Base-by-base conservation (phyloP, 2,113 vertebrate genomes). In the Hemiprocne comata region DNA sequence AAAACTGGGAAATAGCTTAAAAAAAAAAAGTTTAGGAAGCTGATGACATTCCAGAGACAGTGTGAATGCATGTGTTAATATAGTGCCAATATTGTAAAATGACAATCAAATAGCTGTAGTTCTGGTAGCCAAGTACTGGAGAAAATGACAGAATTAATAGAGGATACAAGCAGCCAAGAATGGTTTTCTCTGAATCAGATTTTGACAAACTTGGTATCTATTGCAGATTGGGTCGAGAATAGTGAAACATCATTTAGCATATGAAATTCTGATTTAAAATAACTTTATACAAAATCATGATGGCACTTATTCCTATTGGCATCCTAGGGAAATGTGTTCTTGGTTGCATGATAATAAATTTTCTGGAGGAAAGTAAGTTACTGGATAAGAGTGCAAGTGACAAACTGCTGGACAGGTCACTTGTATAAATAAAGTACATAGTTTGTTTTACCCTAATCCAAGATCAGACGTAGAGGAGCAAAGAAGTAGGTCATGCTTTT, bases 241-340 rank as follows among this genome's bases (percentile, higher is more conserved):
- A 36, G 38, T 55, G 65, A 81, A 81, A 72, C n/a, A 60, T 58
- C 25, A 58, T 48, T 89, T 87, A 81, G 80, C 69, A 24, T 78
- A 53, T 31, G 46, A 86, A 70, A 90, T 90, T 84, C 65, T 84
- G 29, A 57, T 84, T 78, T 75, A 94, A 90, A 92, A 89, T 74
- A 88, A 42, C n/a, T 31, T 60, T 74, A 74, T 28, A 71, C 29
- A 84, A 78, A 94, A 81, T 89, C 84, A 89, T 55, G 87, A 77
- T 81, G 80, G 86, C 86, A 89, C 58, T 38, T 87, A n/a, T 55
- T 86, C 38, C 91, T 89, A 6, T 44, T 89, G 73, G 73, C 70
- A 78, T 38, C 65, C 26, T 74, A 51, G 34, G 33, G 31, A n/a
- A n/a, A 42, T 42, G 40, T 81, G 26, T 67, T 83, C 71, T 61